Evolutionary conservation across 2,888 invertebrate genomes (phyloP), one percentile per base, ranked within the genome.

Genomic region (Drosophila austrosaltans): DNA sequence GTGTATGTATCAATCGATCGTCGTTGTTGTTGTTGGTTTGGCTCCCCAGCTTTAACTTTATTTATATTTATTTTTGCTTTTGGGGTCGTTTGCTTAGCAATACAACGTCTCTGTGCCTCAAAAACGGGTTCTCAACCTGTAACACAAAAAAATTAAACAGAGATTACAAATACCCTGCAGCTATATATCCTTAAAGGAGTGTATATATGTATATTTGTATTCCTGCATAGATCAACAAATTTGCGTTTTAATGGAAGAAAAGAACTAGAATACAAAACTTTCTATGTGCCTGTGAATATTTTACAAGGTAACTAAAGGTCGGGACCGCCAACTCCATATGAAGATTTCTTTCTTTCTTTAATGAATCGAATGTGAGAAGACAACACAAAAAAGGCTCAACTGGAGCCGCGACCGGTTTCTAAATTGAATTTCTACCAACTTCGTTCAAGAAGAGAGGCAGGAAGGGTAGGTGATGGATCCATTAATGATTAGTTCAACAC

Each of bases 1-100:
- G n/a, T n/a, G n/a, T 63, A 42, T 63, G 40, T 62, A 69, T 72
- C 54, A 73, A 79, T 66, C 77, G 79, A 81, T 72, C 69, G 16
- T 30, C 36, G 30, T 36, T 30, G 39, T 48, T n/a, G 62, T 60
- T 56, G 39, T 69, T 22, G 66, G 25, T 68, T 74, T 82, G 81
- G 82, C 82, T 77, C 77, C 75, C 63, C 57, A 72, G 69, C 28
- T 54, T 30, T 54, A 36, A 36, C 30, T 54, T 30, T 32, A 54
- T 54, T 30, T 54, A 30, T 32, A 54, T 54, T 30, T 54, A 54
- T 54, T 28, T 54, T 30, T 54, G 6, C 30, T 54, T 54, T 54
- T 54, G 48, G 48, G 25, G 54, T 54, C 30, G 48, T 22, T 48
- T 48, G 48, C 48, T 48, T 48, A 48, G 48, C 48, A 22, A 48